Base-by-base conservation (phyloP, 2,113 vertebrate genomes). In the Acanthisitta chloris region DNA sequence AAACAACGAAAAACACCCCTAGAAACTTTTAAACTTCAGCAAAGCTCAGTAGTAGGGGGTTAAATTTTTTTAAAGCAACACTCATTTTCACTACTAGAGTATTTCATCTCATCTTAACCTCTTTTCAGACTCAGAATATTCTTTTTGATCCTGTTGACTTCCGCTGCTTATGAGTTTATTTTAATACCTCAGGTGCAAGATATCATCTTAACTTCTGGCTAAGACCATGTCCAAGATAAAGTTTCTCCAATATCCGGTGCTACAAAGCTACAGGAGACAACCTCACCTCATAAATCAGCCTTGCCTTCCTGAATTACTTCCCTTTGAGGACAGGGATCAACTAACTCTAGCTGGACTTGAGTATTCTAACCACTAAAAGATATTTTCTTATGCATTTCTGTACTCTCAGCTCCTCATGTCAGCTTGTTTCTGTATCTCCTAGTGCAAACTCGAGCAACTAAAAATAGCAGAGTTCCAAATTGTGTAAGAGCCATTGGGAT, bases 201-300 rank as follows among this genome's bases (percentile, higher is more conserved):
- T 67, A 69, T 88, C 91, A 88, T 88, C 66, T 93, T 76, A 57
- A 67, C 74, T 96, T 86, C 86, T 91, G 81, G 69, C 69, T 36
- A 48, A 64, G 72, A 45, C 62, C 48, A 55, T 0, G 10, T 12
- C 64, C 33, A 31, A 88, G 88, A 93, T 94, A 86, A 91, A 69
- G 61, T 92, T 94, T 76, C 83, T 48, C 45, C 91, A 94, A 84
- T 87, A 92, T 95, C 86, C 78, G 20, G 48, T 54, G 81, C 77
- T 55, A 69, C 52, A 31, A 21, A 88, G 81, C 49, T 86, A 69
- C 67, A 62, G 1, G 42, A 65, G 77, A 58, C 59, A 71, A 20
- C 34, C 79, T 84, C 51, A 42, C n/a, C 55, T 88, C 2, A 1
- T 72, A 81, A 87, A 69, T 70, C 69, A 81, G 51, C 48, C 43